Percentiles rank a stretch among this genome's conserved stretches.
Conservation (phyloP, 2,113 vertebrate genomes). For the Platichthys flesus region DNA sequence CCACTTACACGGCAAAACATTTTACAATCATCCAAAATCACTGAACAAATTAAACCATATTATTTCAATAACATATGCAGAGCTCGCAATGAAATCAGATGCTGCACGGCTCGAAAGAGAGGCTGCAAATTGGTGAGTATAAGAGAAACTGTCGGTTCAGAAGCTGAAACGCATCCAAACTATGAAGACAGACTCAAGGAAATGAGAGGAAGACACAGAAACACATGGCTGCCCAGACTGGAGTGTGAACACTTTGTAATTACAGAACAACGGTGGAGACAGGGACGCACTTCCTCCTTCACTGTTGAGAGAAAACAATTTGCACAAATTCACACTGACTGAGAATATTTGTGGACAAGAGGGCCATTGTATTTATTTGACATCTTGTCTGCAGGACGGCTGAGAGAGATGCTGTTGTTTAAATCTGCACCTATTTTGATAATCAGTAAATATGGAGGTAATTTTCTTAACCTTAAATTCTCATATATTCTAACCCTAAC, state of each 20-base stretch:
- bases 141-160: neutral
- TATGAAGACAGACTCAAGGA: neutral
- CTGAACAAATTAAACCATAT: slow-evolving; percentile 44
- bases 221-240: neutral
- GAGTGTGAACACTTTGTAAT: too few relatives aligned
- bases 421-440: neutral
- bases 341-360: neutral
- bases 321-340: neutral
- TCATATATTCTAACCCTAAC: too few relatives aligned
- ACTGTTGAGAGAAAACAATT: neutral
- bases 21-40: slow-evolving; percentile 41
- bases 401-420: too few relatives aligned
- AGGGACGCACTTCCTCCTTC: neutral
- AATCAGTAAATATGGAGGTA: neutral
- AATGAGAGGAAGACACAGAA: slow-evolving; percentile 21
- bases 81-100: slow-evolving; percentile 26
- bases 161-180: neutral
- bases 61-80: slow-evolving; percentile 49
- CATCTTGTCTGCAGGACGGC: too few relatives aligned
- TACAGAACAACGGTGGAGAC: slow-evolving; percentile 20
- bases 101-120: slow-evolving; percentile 27
- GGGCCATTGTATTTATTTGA: too few relatives aligned
- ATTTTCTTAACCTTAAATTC: too few relatives aligned
- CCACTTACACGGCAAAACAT: slow-evolving; percentile 24
- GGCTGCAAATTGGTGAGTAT: slow-evolving; percentile 1